Conservation (phyloP, 2,888 invertebrate species). For the Malthinus seriepunctatus region DNA sequence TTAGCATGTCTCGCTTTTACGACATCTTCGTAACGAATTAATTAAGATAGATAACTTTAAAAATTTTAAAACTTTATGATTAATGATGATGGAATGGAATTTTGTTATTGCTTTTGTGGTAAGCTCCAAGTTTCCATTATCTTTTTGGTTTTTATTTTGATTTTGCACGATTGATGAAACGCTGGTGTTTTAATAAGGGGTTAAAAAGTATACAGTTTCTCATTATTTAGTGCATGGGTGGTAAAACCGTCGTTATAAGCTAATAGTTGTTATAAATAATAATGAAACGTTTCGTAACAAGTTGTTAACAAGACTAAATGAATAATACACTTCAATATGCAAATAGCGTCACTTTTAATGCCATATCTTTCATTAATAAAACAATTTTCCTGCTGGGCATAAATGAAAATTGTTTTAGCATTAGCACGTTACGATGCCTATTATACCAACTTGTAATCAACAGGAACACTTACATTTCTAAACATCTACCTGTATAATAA, state of each 20-base stretch:
- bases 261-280: slow-evolving; percentile 26
- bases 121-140: not conserved
- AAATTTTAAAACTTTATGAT: not conserved
- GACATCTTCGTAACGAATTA: slow-evolving; percentile 11
- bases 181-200: too few relatives aligned
- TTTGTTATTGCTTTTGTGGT: not conserved
- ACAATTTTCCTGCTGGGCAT: slow-evolving; percentile 15
- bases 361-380: slow-evolving; percentile 22
- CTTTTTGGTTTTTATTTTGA: not conserved
- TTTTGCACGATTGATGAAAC: not conserved
- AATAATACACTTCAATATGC: slow-evolving; percentile 41
- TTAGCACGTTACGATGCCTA: slow-evolving; percentile 9
- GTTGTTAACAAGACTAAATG: slow-evolving; percentile 40
- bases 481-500: slow-evolving; percentile 2
- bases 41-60: slow-evolving; percentile 8
- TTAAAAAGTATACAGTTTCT: too few relatives aligned
- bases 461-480: not conserved
- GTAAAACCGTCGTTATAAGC: not conserved
- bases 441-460: not conserved
- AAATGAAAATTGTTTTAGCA: slow-evolving; percentile 14
- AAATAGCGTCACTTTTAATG: slow-evolving; percentile 34
- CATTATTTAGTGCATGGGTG: not conserved
- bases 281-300: slow-evolving; percentile 37
- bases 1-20: slow-evolving; percentile 18
- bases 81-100: not conserved